phyloP scores from a whole-genome alignment of 1,140 invertebrate genomes.

The Tetragonula clypearis region DNA sequence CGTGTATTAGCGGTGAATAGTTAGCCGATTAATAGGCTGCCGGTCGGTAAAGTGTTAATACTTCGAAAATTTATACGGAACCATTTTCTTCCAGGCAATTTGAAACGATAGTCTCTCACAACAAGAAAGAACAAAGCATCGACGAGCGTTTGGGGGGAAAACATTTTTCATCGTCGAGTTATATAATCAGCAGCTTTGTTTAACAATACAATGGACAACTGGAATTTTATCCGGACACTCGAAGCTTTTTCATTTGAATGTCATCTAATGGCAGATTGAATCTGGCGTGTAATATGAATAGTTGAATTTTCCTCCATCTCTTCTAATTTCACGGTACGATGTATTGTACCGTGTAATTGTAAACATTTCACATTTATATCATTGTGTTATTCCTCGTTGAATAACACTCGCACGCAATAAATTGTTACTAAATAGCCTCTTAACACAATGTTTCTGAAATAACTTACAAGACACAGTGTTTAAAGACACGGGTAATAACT shows the following conservation, averaged over 20 bases:
- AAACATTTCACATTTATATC: neutral
- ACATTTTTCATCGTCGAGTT: neutral
- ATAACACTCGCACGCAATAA: neutral
- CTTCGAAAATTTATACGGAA: neutral
- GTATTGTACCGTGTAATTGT: too few relatives aligned
- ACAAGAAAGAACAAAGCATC: too few relatives aligned
- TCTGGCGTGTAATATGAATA: too few relatives aligned
- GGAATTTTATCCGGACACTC: neutral
- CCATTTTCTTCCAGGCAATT: neutral
- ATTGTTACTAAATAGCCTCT: neutral
- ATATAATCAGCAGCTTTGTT: neutral
- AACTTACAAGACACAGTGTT: neutral
- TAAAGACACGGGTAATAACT: neutral
- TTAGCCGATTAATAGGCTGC: too few relatives aligned
- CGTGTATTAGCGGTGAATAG: too few relatives aligned
- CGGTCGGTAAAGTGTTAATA: too few relatives aligned
- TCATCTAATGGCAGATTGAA: too few relatives aligned
- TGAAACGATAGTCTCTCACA: neutral
- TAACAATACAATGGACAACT: neutral
- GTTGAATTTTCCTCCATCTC: too few relatives aligned
- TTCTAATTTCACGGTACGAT: too few relatives aligned
- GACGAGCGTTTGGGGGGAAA: neutral
- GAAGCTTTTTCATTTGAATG: too few relatives aligned
- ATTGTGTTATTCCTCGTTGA: neutral
- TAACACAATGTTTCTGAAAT: neutral